Evolutionary conservation across 2,888 invertebrate species (phyloP), one percentile per base, ranked within the genome.

Genomic region (Miltochrista miniata): DNA sequence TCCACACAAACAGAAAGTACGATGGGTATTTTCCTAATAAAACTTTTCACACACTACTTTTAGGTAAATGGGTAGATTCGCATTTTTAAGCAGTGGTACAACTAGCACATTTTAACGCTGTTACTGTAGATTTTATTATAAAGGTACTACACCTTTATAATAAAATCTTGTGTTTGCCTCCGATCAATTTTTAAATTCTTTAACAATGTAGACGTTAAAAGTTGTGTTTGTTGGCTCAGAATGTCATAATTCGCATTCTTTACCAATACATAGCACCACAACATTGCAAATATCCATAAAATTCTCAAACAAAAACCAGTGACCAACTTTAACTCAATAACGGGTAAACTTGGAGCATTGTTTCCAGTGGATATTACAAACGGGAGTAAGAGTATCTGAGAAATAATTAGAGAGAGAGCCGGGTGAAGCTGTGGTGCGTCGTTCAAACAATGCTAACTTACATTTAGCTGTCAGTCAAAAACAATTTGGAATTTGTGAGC

Each of bases 391-490:
- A 67, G 68, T 68, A 67, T 48, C 45, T 48, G 68, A 76, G 78
- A 88, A 87, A 88, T 89, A 90, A 90, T 90, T 90, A 90, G 80
- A 82, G 84, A 85, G 77, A 87, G 85, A 87, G 83, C 83, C 67
- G 68, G 77, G 78, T 71, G 36, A 77, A 79, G 75, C 75, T 79
- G 81, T 72, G 84, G 86, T 84, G 86, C 88, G 90, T 90, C 87
- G 74, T 85, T 86, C 90, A 79, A 90, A 90, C 90, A 90, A 90
- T 87, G 87, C 87, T 88, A 90, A 90, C 90, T 91, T 89, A 90
- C 90, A 89, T 90, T 90, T 90, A 87, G 89, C 90, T 90, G 92
- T 91, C 92, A 92, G 91, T 92, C 92, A 92, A 90, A 90, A 92
- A 90, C 92, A 92, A 92, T 92, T 92, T 92, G 91, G 92, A 91